Evolutionary conservation across 2,888 invertebrate species (phyloP), one percentile per base, ranked within the genome.

Genomic region (Cheilosia vulpina): DNA sequence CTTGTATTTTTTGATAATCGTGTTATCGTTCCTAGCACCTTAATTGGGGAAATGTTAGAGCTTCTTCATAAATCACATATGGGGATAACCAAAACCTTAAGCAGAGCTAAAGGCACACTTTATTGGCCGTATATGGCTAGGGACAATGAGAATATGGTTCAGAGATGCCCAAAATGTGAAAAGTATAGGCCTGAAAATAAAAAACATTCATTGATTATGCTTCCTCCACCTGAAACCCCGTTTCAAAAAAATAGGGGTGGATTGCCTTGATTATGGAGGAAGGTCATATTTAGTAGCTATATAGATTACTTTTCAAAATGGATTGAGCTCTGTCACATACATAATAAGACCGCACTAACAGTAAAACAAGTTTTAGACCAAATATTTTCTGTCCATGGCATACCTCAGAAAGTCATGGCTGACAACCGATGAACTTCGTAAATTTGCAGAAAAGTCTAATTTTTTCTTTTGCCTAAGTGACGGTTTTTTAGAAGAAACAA

Each of bases 271-370:
- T 27, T 80, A 17, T 55, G 62, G 41, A 11, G 53, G 68, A 3
- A 68, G 60, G 52, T 73, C 58, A 15, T 80, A 66, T 43, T 60
- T 73, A 7, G 66, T 66, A 31, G 80, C 52, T 2, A 69, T 2
- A 69, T 80, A 2, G 55, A 68, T 38, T 80, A 68, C 13, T 73
- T 58, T 68, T 80, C 73, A 4, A 80, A 73, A 53, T 73, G 66
- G 68, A 73, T 81, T 6, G 62, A 72, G 52, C 65, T 66, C 31
- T 19, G 21, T 52, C 11, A 38, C 2, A 47, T 63, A 15, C 21
- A 38, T n/a, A 58, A 72, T 63, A 72, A 80, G 38, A 66, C 66
- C 31, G 55, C 73, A 4, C 38, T 24, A 45, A 53, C 19, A 31
- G 17, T 79, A 50, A 72, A 17, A 34, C 38, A 24, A 21, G 31